phyloP scores from a whole-genome alignment of 2,113 vertebrate genomes.

The Naja naja region DNA sequence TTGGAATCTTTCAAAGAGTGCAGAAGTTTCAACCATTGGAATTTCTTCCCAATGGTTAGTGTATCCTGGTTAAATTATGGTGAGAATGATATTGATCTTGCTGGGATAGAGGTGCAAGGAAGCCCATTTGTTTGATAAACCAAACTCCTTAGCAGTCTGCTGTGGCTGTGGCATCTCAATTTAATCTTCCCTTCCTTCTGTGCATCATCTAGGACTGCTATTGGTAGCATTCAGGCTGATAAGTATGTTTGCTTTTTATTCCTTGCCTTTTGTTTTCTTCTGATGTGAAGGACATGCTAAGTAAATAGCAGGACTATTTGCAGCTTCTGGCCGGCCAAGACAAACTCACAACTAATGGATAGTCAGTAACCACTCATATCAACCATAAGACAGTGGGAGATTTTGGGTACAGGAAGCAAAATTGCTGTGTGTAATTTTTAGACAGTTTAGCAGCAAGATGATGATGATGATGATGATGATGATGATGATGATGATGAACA shows the following conservation, averaged over 20 bases:
- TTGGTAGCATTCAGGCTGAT: neutral
- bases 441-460: neutral
- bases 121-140: neutral
- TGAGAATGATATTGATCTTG: neutral
- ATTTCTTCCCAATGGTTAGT: neutral
- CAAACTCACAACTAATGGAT: neutral
- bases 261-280: neutral
- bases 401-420: neutral
- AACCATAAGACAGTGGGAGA: constrained; percentile 16
- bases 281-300: constrained; percentile 6
- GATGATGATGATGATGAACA: neutral
- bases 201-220: neutral
- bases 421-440: constrained; percentile 12
- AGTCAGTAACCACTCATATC: neutral
- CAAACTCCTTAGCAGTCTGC: neutral
- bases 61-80: neutral
- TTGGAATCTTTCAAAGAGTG: neutral
- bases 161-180: neutral
- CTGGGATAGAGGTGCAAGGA: neutral
- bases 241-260: neutral
- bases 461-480: neutral
- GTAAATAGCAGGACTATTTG: neutral
- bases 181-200: neutral
- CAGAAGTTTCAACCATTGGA: neutral
- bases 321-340: neutral